phyloP scores from a whole-genome alignment of 2,113 vertebrate genomes.

The Mus pahari region DNA sequence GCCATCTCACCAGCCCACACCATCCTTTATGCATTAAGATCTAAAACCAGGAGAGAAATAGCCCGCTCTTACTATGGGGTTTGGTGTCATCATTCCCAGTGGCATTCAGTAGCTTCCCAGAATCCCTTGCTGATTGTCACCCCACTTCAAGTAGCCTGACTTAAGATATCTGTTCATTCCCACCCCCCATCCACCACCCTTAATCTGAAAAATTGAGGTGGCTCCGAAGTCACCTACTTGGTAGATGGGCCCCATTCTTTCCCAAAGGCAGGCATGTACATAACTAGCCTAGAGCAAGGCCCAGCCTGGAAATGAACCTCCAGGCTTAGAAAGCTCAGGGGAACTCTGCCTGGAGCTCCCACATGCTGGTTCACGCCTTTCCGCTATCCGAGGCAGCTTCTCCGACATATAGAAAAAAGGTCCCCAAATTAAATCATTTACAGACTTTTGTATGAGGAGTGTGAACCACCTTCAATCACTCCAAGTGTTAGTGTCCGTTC shows the following conservation, averaged over 20 bases:
- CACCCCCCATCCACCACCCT: neutral
- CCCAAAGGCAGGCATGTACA: neutral
- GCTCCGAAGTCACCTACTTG: accelerated
- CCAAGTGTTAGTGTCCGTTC: neutral
- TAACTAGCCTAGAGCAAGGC: neutral
- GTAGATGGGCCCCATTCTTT: neutral
- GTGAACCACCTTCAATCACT: neutral
- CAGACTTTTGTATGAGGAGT: neutral
- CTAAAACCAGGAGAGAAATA: neutral
- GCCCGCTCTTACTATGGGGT: neutral
- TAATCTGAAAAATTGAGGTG: neutral
- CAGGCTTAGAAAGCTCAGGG: neutral
- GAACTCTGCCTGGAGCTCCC: neutral
- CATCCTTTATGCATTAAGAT: too few species aligned
- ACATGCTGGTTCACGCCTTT: neutral
- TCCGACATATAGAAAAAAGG: neutral
- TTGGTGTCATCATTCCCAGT: neutral
- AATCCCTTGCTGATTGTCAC: neutral
- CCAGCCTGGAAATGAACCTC: neutral
- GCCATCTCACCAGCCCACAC: too few species aligned
- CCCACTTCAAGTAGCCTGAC: neutral
- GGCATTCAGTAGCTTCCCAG: neutral
- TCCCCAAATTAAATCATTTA: neutral
- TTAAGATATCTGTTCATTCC: neutral
- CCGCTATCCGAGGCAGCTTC: neutral